These are phyloP conservation scores for Didymodactylos carnosus DNA, from an alignment of 2,888 invertebrate genomes.

Conservation along the genomic window DNA sequence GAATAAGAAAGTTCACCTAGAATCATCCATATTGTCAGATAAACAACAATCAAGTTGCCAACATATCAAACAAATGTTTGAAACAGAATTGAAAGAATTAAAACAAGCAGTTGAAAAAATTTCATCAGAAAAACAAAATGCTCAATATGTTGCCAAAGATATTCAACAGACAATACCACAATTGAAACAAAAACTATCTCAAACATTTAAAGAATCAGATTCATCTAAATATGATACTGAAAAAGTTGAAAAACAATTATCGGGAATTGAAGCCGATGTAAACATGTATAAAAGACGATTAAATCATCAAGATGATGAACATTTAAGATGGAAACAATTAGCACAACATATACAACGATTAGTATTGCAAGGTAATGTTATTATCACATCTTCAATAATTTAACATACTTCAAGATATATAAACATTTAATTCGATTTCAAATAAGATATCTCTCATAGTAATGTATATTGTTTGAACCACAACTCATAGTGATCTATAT, in stretches of 20 bases:
- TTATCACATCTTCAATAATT: no score
- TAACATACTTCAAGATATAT: no score
- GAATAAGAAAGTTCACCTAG: constrained; percentile 31
- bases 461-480: no score
- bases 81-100: constrained; percentile 37
- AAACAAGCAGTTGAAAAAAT: constrained; percentile 37
- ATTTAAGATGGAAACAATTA: background rate
- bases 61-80: constrained; percentile 35
- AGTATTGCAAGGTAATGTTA: no score
- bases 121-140: constrained; percentile 36
- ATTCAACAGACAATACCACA: background rate
- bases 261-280: constrained; percentile 10
- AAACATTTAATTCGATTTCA: no score
- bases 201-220: background rate
- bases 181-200: background rate
- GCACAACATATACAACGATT: background rate
- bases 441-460: no score
- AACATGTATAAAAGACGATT: constrained; percentile 6
- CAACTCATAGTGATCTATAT: no score
- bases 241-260: constrained; percentile 1
- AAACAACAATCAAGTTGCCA: constrained; percentile 31
- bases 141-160: constrained; percentile 19
- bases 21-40: constrained; percentile 27
- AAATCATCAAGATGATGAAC: constrained; percentile 7
- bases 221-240: background rate